Percentiles rank a stretch among this genome's conserved stretches.
Evolutionary conservation across 1,140 invertebrate species (phyloP).

Genomic region (Propsilocerus akamusi): DNA sequence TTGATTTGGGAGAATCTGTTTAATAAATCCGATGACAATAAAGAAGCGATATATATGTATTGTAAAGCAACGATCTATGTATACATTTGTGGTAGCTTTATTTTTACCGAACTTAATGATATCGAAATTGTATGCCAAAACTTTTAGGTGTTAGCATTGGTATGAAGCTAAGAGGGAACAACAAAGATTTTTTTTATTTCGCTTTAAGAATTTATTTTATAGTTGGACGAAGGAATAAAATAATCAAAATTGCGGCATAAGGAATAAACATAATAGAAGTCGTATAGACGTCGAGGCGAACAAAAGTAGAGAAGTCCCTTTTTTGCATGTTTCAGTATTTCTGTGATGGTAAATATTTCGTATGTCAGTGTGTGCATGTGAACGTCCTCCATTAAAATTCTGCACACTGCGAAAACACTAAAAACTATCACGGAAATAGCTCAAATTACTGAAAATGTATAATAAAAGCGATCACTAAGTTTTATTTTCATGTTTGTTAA

Average conservation of each 20-base stretch:
- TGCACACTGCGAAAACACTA: neutral
- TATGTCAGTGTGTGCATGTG: too few relatives aligned
- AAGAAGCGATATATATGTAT: too few relatives aligned
- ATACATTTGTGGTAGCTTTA: too few relatives aligned
- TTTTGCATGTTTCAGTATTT: too few relatives aligned
- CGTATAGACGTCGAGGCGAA: conserved; percentile 1
- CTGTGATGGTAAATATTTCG: neutral
- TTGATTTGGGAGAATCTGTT: too few relatives aligned
- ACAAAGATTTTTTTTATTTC: neutral
- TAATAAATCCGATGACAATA: too few relatives aligned
- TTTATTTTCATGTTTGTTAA: too few relatives aligned
- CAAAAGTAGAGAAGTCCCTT: too few relatives aligned
- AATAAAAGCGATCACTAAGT: conserved; percentile 1
- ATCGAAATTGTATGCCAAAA: too few relatives aligned
- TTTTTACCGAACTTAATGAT: too few relatives aligned
- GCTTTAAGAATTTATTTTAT: conserved; percentile 3
- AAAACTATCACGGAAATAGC: neutral
- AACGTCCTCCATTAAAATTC: neutral
- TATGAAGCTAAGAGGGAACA: neutral
- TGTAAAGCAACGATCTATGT: too few relatives aligned
- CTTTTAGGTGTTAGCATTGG: too few relatives aligned
- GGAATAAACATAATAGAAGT: conserved; percentile 2
- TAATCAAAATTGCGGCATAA: conserved; percentile 1
- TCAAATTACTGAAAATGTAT: conserved; percentile 2
- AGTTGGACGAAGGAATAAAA: conserved; percentile 3